Percentiles rank a stretch among this genome's conserved stretches.
These are phyloP conservation scores for Oxycera nigricornis DNA, from an alignment of 2,888 invertebrate species.

Conservation along the genomic window DNA sequence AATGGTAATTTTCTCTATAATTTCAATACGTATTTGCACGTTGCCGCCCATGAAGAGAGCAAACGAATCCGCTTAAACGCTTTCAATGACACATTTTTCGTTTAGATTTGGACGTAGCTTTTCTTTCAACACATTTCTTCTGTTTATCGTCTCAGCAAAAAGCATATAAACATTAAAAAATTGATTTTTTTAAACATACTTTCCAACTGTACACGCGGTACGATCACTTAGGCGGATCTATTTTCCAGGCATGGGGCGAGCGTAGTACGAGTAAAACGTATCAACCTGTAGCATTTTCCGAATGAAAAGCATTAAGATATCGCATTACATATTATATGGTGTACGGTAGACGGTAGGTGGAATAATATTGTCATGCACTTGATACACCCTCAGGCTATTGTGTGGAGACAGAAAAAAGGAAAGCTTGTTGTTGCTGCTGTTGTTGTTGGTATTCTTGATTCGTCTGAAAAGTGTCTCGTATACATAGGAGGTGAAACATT, in stretches of 20 bases:
- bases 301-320: constrained; percentile 2
- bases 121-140: constrained; percentile 1
- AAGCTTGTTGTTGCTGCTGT: background rate
- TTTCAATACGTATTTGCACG: no score
- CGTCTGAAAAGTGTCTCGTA: constrained; percentile 19
- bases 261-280: background rate
- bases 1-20: no score
- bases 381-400: constrained; percentile 6
- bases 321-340: constrained; percentile 19
- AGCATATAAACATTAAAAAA: no score
- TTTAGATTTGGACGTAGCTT: background rate
- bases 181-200: no score
- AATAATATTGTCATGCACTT: background rate
- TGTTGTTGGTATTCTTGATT: background rate
- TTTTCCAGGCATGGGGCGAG: background rate
- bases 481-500: background rate
- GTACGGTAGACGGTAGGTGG: background rate
- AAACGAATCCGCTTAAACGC: background rate
- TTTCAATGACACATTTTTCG: background rate
- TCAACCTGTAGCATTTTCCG: constrained; percentile 24
- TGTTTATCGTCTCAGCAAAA: background rate
- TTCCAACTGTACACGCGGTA: background rate
- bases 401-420: background rate
- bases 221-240: background rate
- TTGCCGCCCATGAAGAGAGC: no score